Evolutionary conservation across 2,888 invertebrate genomes (phyloP).

Genomic region (Acanthosepion pharaonis): DNA sequence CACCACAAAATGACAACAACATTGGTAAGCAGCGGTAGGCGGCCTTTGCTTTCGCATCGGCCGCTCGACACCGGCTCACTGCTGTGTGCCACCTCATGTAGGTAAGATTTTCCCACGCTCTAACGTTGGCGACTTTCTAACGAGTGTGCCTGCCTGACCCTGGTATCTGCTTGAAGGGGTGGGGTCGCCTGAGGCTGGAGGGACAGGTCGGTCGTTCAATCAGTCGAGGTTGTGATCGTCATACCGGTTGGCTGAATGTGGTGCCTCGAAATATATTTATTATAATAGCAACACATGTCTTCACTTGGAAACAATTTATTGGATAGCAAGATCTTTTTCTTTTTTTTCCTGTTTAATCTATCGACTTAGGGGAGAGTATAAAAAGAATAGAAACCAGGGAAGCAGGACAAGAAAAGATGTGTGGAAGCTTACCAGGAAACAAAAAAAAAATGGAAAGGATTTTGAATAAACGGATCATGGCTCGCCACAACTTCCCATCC

Average conservation of each 20-base stretch:
- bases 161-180: not conserved
- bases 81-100: not conserved
- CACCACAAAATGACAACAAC: not conserved
- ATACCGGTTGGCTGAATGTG: not conserved
- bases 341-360: not conserved
- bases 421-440: no score
- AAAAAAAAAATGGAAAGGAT: no score
- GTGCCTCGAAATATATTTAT: conserved; percentile 4
- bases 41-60: not conserved
- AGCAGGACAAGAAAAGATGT: no score
- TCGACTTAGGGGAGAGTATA: no score
- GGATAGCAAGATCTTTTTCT: not conserved
- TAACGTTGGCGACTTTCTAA: not conserved
- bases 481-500: no score
- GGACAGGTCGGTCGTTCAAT: not conserved
- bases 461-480: no score
- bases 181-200: not conserved
- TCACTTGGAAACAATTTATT: conserved; percentile 13
- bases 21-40: not conserved
- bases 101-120: not conserved
- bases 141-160: conserved; percentile 9
- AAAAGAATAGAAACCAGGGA: no score
- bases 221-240: not conserved
- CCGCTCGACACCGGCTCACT: not conserved
- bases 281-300: conserved; percentile 18